Conservation (phyloP, 2,113 vertebrate genomes). For the Lampris megalopsis region DNA sequence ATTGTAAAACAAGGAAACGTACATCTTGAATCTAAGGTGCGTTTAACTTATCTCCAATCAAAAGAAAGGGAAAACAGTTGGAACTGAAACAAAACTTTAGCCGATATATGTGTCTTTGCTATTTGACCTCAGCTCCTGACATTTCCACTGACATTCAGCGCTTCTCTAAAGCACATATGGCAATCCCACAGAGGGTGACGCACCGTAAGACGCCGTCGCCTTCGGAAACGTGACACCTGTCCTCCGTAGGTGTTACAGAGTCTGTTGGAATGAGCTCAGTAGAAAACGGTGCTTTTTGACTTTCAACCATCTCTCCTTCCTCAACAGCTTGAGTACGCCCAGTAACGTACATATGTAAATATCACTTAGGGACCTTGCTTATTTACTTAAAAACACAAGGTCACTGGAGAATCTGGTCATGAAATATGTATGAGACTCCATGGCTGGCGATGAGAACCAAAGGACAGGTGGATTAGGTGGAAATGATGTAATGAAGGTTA, state of each 20-base stretch:
- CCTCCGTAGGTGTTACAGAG: slow-evolving; percentile 58
- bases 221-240: slow-evolving; percentile 12
- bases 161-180: slow-evolving; percentile 49
- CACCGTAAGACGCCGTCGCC: slow-evolving; percentile 39
- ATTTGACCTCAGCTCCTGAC: background rate
- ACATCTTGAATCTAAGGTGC: too few relatives aligned
- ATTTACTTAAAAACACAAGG: slow-evolving; percentile 9
- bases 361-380: slow-evolving; percentile 26
- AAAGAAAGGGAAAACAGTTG: background rate
- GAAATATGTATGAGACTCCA: slow-evolving; percentile 52
- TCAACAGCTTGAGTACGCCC: background rate
- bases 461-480: too few relatives aligned
- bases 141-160: slow-evolving; percentile 2
- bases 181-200: slow-evolving; percentile 19
- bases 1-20: background rate
- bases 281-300: background rate
- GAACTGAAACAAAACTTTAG: slow-evolving; percentile 8
- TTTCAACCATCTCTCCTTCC: background rate
- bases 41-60: background rate
- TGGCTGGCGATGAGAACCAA: slow-evolving; percentile 21
- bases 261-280: slow-evolving; percentile 28
- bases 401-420: slow-evolving; percentile 16
- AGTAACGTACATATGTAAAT: background rate
- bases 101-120: background rate
- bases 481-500: too few relatives aligned